A percentile compares a stretch with the other conserved stretches of the same genome.
These are phyloP conservation scores for Eutrigla gurnardus DNA, from an alignment of 2,797 vertebrate genomes.

Conservation along the genomic window DNA sequence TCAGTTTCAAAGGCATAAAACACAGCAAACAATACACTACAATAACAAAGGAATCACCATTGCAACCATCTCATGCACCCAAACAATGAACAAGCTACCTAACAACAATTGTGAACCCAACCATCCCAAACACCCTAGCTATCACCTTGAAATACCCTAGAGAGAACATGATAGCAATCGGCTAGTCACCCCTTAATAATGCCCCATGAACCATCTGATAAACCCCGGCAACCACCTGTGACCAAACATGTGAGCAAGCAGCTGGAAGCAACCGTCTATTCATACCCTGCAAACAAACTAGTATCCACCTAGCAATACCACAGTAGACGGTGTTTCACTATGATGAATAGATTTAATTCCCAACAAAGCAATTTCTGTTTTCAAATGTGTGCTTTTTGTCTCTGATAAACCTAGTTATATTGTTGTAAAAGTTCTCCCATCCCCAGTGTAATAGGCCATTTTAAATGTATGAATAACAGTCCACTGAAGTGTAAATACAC, in stretches of 20 bases:
- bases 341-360: constrained; percentile 16
- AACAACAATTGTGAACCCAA: neutral
- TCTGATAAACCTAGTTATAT: constrained; percentile 21
- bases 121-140: neutral
- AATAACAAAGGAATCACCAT: neutral
- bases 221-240: neutral
- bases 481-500: constrained; percentile 20
- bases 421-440: constrained; percentile 10
- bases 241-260: neutral
- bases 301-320: neutral
- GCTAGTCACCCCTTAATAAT: neutral
- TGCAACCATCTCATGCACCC: neutral
- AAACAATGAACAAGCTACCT: neutral
- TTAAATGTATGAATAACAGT: neutral
- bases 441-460: neutral
- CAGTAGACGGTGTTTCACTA: neutral
- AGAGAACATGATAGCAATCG: neutral
- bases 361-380: constrained; percentile 4
- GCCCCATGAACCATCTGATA: neutral
- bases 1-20: neutral
- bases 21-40: neutral
- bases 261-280: neutral
- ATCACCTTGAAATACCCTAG: neutral
- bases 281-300: neutral
- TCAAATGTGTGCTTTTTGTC: constrained; percentile 4